Base-by-base conservation (phyloP, 1,140 invertebrate genomes). In the Neodiprion fabricii region DNA sequence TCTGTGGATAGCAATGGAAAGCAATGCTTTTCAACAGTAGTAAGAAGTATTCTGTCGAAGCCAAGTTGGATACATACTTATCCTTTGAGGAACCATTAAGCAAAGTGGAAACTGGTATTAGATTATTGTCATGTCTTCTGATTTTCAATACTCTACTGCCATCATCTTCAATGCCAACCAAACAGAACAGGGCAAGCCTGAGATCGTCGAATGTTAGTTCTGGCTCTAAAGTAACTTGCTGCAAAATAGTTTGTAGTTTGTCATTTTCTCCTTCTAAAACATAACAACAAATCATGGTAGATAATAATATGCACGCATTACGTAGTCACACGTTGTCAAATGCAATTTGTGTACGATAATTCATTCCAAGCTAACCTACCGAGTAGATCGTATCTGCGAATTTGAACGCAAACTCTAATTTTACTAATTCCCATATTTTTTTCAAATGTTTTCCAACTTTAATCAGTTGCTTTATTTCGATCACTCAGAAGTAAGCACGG, bases 101-200 rank as follows among this genome's bases (percentile, higher is more conserved):
- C 23, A 85, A 77, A 28, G 81, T 76, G 61, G 83, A 85, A 23
- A 85, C 14, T 74, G 85, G 85, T 71, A 86, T 81, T 23, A 86
- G 80, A 80, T 77, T 84, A 79, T 84, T 83, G 80, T 86, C 81
- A 71, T 79, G 74, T 77, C 78, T 79, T 79, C 85, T 77, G 75
- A 86, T 79, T 80, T 86, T 86, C 23, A 86, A 53, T 76, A 86
- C 78, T 76, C 78, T 80, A 69, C 73, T 80, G 49, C 75, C 77
- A 78, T 82, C 79, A n/a, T 84, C 83, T 10, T 84, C 80, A 67
- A 81, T 69, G 47, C 77, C 76, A 9, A 81, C 81, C 77, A 80
- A 83, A 65, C 76, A 77, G 76, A 82, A 84, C 67, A 85, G 75
- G 48, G 77, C 72, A 8, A 73, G 72, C 78, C 80, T 84, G 48